Evolutionary conservation across 2,888 invertebrate species (phyloP).

Genomic region (Xiphydria camelus): DNA sequence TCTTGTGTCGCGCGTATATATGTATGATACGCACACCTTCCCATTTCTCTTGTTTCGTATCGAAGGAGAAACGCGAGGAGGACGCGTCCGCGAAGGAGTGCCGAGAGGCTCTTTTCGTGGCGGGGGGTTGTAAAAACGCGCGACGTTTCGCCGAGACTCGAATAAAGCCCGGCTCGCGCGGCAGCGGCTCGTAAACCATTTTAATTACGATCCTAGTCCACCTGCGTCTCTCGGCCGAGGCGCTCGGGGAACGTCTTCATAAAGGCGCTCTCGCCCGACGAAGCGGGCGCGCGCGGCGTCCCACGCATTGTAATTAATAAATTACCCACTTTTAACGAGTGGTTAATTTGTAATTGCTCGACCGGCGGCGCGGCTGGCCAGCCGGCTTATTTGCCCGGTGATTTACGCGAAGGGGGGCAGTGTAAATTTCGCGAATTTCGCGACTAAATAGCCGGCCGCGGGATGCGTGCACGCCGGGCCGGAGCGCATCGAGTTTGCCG

Average conservation of each 20-base stretch:
- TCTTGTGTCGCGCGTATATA: too few relatives aligned
- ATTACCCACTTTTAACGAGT: slow-evolving; percentile 30
- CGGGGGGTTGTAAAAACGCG: too few relatives aligned
- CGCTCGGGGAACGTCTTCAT: too few relatives aligned
- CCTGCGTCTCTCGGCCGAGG: slow-evolving; percentile 3
- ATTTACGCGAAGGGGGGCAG: slow-evolving; percentile 28
- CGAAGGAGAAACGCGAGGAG: too few relatives aligned
- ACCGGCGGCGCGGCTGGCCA: slow-evolving; percentile 5
- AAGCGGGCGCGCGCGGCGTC: background rate
- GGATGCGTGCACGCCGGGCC: too few relatives aligned
- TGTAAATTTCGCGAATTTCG: slow-evolving; percentile 28
- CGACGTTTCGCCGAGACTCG: too few relatives aligned
- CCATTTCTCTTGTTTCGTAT: too few relatives aligned
- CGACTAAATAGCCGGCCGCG: slow-evolving; percentile 16
- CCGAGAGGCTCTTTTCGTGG: too few relatives aligned
- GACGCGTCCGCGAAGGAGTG: too few relatives aligned
- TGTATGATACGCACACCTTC: too few relatives aligned
- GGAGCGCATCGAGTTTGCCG: too few relatives aligned
- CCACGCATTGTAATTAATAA: slow-evolving; percentile 32
- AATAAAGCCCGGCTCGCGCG: too few relatives aligned
- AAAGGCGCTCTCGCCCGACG: slow-evolving; percentile 2
- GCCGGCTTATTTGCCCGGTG: slow-evolving; percentile 23
- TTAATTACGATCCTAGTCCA: slow-evolving; percentile 18
- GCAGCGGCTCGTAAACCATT: slow-evolving; percentile 9
- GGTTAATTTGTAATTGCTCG: slow-evolving; percentile 33